Percentiles rank a stretch among this genome's conserved stretches.
Conservation (phyloP, 2,113 vertebrate genomes). For the Struthidea cinerea region DNA sequence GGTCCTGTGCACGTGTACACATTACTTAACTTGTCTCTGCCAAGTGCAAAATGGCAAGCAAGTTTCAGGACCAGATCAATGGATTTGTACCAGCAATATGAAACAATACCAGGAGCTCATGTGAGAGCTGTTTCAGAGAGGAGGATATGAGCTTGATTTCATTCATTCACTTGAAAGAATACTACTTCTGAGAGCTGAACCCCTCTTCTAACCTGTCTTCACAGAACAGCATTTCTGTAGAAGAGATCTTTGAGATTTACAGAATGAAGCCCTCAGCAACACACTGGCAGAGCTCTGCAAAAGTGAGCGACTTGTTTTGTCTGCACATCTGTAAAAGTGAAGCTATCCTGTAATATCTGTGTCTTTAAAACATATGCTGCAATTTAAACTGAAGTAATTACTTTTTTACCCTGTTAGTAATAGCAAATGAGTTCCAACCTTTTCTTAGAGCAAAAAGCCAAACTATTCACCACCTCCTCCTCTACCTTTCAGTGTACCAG, state of each 20-base stretch:
- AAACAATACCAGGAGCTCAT: not conserved
- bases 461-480: not conserved
- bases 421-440: not conserved
- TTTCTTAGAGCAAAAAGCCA: not conserved
- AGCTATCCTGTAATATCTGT: not conserved
- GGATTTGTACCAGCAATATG: not conserved
- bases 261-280: constrained; percentile 64
- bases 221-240: constrained; percentile 80
- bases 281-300: constrained; percentile 34
- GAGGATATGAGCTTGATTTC: not conserved
- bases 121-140: not conserved
- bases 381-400: not conserved
- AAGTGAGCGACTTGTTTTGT: constrained; percentile 41
- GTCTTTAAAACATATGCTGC: not conserved
- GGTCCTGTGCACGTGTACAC: not conserved
- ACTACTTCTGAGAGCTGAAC: not conserved
- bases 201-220: not conserved
- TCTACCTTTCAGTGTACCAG: not conserved
- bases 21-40: not conserved
- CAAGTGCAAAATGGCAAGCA: not conserved
- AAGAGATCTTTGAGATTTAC: constrained; percentile 83
- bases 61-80: not conserved
- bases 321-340: not conserved
- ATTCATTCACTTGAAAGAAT: not conserved
- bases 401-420: not conserved